Base-by-base conservation (phyloP, 2,113 vertebrate genomes). In the Lynx canadensis region DNA sequence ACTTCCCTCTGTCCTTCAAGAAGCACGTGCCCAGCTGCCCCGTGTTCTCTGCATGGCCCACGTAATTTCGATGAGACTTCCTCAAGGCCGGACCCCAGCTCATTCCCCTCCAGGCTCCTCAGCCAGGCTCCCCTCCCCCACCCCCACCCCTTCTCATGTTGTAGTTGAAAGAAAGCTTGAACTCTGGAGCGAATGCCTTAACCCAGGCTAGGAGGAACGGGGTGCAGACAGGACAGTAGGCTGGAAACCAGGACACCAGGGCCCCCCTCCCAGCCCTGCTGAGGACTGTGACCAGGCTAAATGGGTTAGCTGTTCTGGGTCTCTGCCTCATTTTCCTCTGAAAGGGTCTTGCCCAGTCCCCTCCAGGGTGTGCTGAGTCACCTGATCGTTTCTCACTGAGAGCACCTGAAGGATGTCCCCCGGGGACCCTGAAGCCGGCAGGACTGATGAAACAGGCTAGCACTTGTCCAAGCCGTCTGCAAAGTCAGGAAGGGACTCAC, bases 241-340 rank as follows among this genome's bases (percentile, higher is more conserved):
- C 74, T 80, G 63, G 23, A 89, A 80, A 78, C 29, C 36, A 66
- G 65, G 29, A 73, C 31, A 23, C 27, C 29, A 57, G 52, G 38
- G 10, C 50, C 89, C 52, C 74, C 48, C 27, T 88, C 48, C 52
- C 74, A 50, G n/a, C 15, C 14, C 71, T 93, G 33, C 57, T 60
- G 60, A 36, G 38, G 29, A 33, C 10, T 8, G 29, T 55, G 71
- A 50, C 27, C 11, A 15, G 45, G 15, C 19, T 13, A 95, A 93
- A 55, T 38, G 48, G 0, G 8, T 79, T 45, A 48, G 69, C 73
- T 50, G 3, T 86, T 52, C n/a, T 55, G 9, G 31, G 60, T 33
- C 12, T 27, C 33, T 52, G 78, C 25, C 50, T 87, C 76, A 76
- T 60, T 82, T 68, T 88, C 83, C 68, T 96, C 29, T 41, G n/a